Conservation (phyloP, 1,140 invertebrate genomes). For the Dufourea novaeangliae region DNA sequence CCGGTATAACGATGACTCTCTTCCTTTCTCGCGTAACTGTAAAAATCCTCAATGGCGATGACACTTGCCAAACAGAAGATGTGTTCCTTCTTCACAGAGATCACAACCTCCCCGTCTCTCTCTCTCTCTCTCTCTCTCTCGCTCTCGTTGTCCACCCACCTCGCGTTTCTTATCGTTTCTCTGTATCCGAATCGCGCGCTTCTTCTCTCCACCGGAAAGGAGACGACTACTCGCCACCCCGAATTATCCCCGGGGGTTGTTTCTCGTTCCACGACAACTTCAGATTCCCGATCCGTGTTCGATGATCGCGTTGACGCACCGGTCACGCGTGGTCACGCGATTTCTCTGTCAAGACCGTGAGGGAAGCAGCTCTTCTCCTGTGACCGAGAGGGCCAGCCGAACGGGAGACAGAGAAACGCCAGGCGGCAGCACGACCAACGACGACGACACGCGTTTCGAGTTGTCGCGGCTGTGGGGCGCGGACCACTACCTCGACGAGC, state of each 20-base stretch:
- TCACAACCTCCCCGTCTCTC: too few relatives aligned
- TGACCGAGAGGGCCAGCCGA: not conserved
- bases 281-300: not conserved
- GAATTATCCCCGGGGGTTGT: not conserved
- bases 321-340: slow-evolving; percentile 11
- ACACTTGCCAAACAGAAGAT: slow-evolving; percentile 29
- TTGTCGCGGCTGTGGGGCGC: slow-evolving; percentile 77
- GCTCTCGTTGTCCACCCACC: slow-evolving; percentile 33
- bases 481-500: slow-evolving; percentile 79
- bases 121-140: not conserved
- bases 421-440: slow-evolving; percentile 20
- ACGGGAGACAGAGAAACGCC: slow-evolving; percentile 47
- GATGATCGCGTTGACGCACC: not conserved
- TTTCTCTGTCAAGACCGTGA: slow-evolving; percentile 18
- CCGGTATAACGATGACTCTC: slow-evolving; percentile 9
- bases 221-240: slow-evolving; percentile 27
- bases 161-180: not conserved
- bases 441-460: slow-evolving; percentile 57
- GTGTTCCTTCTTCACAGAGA: slow-evolving; percentile 18
- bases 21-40: slow-evolving; percentile 16
- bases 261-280: not conserved
- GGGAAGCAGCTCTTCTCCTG: not conserved
- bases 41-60: slow-evolving; percentile 25
- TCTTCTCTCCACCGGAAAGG: slow-evolving; percentile 29
- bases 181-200: slow-evolving; percentile 43